Evolutionary conservation across 2,888 invertebrate species (phyloP).

Genomic region (Isoperla grammatica): DNA sequence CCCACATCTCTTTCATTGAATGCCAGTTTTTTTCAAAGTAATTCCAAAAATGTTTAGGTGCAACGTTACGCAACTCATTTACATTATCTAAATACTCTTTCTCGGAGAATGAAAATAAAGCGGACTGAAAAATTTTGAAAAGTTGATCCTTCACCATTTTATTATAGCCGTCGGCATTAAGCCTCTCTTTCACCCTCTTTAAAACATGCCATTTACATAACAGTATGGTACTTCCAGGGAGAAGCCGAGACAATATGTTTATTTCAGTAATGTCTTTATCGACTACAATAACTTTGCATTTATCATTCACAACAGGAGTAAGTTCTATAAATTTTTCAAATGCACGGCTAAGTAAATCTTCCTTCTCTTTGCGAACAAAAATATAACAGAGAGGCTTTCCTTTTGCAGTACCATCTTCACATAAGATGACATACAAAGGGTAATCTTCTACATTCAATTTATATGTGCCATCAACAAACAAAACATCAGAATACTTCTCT

Average conservation of each 20-base stretch:
- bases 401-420: constrained; percentile 3
- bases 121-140: not conserved
- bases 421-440: constrained; percentile 14
- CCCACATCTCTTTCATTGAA: constrained; percentile 12
- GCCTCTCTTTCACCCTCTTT: not conserved
- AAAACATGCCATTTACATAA: constrained; percentile 8
- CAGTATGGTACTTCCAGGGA: not conserved
- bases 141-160: not conserved
- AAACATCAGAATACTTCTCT: constrained; percentile 8
- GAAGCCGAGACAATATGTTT: not conserved
- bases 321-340: not conserved
- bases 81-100: not conserved
- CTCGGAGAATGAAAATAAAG: not conserved
- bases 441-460: constrained; percentile 20
- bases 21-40: constrained; percentile 16
- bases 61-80: not conserved
- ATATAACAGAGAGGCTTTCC: constrained; percentile 9
- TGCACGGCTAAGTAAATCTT: constrained; percentile 2
- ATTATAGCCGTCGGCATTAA: not conserved
- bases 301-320: not conserved
- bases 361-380: constrained; percentile 7
- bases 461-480: constrained; percentile 19
- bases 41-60: not conserved
- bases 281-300: constrained; percentile 11
- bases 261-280: constrained; percentile 15